Evolutionary conservation across 1,140 invertebrate genomes (phyloP), one percentile per base, ranked within the genome.

Genomic region (Drosophila triauraria): DNA sequence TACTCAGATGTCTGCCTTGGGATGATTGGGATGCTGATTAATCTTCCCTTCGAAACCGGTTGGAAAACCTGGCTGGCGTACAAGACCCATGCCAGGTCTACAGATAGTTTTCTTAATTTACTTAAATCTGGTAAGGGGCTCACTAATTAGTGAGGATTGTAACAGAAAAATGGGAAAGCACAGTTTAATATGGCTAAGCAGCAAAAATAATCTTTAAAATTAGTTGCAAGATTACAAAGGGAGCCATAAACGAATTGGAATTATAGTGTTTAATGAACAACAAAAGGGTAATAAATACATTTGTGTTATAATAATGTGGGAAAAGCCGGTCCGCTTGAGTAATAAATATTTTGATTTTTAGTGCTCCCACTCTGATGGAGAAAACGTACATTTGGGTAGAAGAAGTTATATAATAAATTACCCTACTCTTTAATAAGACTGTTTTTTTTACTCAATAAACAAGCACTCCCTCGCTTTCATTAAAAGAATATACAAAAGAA

Each of bases 401-500:
- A 40, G 7, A 42, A 42, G 15, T 40, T 2, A 8, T 3, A 2
- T 13, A 35, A 13, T 42, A n/a, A n/a, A 42, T 42, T 1, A 3
- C 1, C 1, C 13, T 20, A 20, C 20, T 35, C n/a, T 53, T 20
- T 53, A 0, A 15, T 3, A 10, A 35, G 8, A 13, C 32, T 32
- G 10, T 17, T 10, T 38, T 51, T 23, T 38, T 12, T 4, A 32
- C 17, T 4, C 17, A 8, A 13, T 13, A 23, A 15, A 2, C 17
- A 38, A 38, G 15, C 51, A 54, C 51, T 38, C 51, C 51, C 32
- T 23, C 13, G 32, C 42, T 56, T 44, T 4, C 27, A 57, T 53
- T 35, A 42, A 40, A 54, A 46, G 46, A 70, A 67, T 9, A 35
- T 38, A 10, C 10, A 75, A 48, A 7, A 43, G 30, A 59, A 75